These are phyloP conservation scores for Labia minor DNA, from an alignment of 2,888 invertebrate species.

Conservation along the genomic window DNA sequence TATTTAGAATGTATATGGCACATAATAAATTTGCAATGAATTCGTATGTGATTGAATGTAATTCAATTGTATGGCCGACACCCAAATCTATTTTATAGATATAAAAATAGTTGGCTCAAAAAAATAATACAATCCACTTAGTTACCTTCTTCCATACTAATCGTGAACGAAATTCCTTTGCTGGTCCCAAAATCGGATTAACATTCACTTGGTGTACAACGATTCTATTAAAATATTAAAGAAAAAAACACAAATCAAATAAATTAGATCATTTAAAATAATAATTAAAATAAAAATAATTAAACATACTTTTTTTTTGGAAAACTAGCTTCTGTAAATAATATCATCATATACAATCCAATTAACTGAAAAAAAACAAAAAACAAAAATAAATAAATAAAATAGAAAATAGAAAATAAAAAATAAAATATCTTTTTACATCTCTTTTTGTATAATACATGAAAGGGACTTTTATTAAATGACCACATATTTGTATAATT, in stretches of 20 bases:
- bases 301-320: not conserved
- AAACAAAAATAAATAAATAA: not conserved
- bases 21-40: too few relatives aligned
- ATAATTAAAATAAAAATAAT: not conserved
- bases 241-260: too few relatives aligned
- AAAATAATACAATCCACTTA: too few relatives aligned
- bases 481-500: too few relatives aligned
- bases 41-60: too few relatives aligned
- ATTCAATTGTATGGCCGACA: too few relatives aligned
- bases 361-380: not conserved
- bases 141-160: conserved; percentile 5
- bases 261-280: not conserved
- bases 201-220: conserved; percentile 1
- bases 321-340: not conserved
- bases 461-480: too few relatives aligned
- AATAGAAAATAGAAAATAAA: not conserved
- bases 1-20: too few relatives aligned
- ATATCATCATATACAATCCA: not conserved
- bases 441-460: too few relatives aligned
- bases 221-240: not conserved
- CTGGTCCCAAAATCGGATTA: not conserved
- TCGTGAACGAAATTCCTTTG: not conserved
- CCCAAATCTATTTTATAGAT: too few relatives aligned
- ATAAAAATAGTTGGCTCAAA: too few relatives aligned
- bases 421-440: too few relatives aligned